Evolutionary conservation across 2,113 vertebrate species (phyloP).

Genomic region (rat (Rattus norvegicus)): DNA sequence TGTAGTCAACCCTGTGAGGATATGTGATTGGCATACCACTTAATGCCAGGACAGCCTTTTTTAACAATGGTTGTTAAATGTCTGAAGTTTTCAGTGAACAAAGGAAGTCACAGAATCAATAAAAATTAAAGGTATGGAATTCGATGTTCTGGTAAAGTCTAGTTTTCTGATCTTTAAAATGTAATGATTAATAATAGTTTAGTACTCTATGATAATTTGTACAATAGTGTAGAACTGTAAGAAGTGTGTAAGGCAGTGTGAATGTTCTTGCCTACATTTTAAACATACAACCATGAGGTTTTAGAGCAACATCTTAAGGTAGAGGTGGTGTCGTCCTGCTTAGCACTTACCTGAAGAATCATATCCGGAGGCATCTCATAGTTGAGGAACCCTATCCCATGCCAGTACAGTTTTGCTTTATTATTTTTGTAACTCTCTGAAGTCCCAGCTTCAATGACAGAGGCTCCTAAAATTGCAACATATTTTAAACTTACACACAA

Average conservation of each 20-base stretch:
- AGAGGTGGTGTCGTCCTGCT: not conserved
- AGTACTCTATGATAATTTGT: not conserved
- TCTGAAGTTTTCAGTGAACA: not conserved
- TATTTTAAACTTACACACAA: not conserved
- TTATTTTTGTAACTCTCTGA: slow-evolving; percentile 78
- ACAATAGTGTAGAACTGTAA: not conserved
- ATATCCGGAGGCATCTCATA: slow-evolving; percentile 77
- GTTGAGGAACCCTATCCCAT: slow-evolving; percentile 72
- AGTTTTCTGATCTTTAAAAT: not conserved
- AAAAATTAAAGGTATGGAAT: not conserved
- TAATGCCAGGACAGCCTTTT: too few species aligned
- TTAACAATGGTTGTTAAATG: not conserved
- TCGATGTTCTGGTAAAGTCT: not conserved
- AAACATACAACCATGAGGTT: not conserved
- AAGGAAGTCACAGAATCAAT: not conserved
- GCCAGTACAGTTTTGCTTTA: slow-evolving; percentile 77
- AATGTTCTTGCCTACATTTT: not conserved
- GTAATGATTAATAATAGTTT: not conserved
- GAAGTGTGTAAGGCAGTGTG: not conserved
- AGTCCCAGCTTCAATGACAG: slow-evolving; percentile 74
- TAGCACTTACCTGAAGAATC: slow-evolving; percentile 79
- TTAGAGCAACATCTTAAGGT: not conserved
- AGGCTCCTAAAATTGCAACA: slow-evolving; percentile 73
- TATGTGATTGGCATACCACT: not conserved
- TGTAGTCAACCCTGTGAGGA: not conserved